phyloP scores from a whole-genome alignment of 92 coral and sea anemone species.

The Epizoanthus rinbou region DNA sequence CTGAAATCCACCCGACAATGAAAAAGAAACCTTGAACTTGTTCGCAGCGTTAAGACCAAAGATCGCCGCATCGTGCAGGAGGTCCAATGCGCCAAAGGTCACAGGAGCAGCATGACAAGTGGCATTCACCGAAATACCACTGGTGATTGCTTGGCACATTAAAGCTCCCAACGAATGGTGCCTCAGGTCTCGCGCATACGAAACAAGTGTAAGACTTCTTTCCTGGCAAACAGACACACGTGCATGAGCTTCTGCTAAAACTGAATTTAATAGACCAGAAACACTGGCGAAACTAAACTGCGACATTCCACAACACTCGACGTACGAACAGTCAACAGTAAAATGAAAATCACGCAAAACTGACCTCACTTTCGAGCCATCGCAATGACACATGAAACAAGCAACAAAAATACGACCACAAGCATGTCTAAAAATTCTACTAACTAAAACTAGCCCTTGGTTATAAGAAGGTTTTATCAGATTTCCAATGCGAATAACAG shows the following conservation, averaged over 20 bases:
- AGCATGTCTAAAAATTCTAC: too few relatives aligned
- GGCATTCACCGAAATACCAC: background rate
- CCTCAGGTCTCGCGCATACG: slow-evolving; percentile 22
- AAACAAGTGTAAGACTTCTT: slow-evolving; percentile 9
- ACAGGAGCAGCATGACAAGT: background rate
- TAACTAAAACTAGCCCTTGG: too few relatives aligned
- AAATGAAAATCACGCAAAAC: slow-evolving; percentile 29
- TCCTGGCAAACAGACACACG: slow-evolving; percentile 25
- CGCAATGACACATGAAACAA: slow-evolving; percentile 4
- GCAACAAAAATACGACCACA: slow-evolving; percentile 9
- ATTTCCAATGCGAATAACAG: too few relatives aligned
- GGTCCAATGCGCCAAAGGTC: background rate
- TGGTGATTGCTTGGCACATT: background rate
- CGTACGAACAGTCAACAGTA: slow-evolving; percentile 6
- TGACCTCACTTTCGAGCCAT: slow-evolving; percentile 8
- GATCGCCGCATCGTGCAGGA: background rate
- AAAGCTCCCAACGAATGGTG: background rate
- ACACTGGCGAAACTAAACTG: background rate
- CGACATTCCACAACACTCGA: background rate
- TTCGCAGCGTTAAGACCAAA: background rate
- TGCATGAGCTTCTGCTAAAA: background rate
- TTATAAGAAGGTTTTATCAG: too few relatives aligned
- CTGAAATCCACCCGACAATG: background rate
- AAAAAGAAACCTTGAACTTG: background rate
- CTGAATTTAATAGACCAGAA: background rate